A percentile compares a stretch with the other conserved stretches of the same genome.
These are phyloP conservation scores for Falcaria lacertinaria DNA, from an alignment of 2,888 invertebrate genomes.

Conservation along the genomic window DNA sequence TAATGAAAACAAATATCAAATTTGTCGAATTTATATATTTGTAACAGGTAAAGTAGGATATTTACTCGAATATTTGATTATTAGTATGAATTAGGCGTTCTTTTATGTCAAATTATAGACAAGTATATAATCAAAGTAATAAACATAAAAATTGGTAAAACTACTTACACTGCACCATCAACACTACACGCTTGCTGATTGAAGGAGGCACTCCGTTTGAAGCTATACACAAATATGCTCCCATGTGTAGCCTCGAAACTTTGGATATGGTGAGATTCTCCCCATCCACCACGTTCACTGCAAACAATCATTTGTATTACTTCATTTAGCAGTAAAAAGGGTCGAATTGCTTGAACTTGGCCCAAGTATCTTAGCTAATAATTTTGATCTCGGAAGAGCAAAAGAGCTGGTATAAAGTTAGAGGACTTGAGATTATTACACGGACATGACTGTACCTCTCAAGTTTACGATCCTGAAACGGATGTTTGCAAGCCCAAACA, in stretches of 20 bases:
- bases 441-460: background rate
- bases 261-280: constrained; percentile 92
- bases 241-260: constrained; percentile 95
- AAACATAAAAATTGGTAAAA: background rate
- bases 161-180: constrained; percentile 90
- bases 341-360: background rate
- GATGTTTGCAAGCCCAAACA: background rate
- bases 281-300: constrained; percentile 94
- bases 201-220: constrained; percentile 95
- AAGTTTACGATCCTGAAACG: constrained; percentile 3
- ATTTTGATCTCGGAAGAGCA: constrained; percentile 3
- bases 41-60: too few relatives aligned
- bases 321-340: background rate
- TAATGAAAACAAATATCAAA: too few relatives aligned
- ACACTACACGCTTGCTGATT: constrained; percentile 90
- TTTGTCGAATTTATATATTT: too few relatives aligned
- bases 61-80: too few relatives aligned
- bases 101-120: too few relatives aligned
- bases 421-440: constrained; percentile 1
- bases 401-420: constrained; percentile 1
- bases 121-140: too few relatives aligned
- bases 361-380: background rate
- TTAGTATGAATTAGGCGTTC: too few relatives aligned
- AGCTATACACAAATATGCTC: constrained; percentile 94
- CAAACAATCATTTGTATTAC: constrained; percentile 34